Evolutionary conservation across 2,888 invertebrate genomes (phyloP).

Genomic region (Megastigmus dorsalis): DNA sequence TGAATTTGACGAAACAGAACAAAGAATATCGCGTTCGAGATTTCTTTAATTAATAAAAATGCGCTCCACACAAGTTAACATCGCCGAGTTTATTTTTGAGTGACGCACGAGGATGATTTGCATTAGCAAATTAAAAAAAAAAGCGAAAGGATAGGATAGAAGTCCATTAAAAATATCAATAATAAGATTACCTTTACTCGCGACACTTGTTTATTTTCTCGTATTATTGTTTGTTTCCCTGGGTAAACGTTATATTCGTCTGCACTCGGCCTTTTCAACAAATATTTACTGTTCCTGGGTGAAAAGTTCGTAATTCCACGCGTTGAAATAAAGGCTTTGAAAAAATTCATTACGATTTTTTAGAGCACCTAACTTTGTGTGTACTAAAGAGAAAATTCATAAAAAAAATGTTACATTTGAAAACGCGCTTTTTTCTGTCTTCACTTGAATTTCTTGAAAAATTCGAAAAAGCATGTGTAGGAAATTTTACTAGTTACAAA

Average conservation of each 20-base stretch:
- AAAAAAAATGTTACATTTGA: too few species aligned
- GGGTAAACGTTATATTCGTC: neutral
- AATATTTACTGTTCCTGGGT: slow-evolving; percentile 15
- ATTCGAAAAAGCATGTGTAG: too few species aligned
- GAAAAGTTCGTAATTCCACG: neutral
- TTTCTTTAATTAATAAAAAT: too few species aligned
- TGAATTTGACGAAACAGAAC: too few species aligned
- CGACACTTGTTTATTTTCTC: slow-evolving; percentile 4
- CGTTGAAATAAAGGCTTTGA: neutral
- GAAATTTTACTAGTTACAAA: too few species aligned
- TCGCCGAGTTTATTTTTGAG: neutral
- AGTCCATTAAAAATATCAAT: slow-evolving; percentile 17
- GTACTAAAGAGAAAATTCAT: too few species aligned
- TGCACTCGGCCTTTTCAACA: neutral
- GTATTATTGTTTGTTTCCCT: neutral
- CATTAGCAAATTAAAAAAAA: slow-evolving; percentile 9
- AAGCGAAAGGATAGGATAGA: neutral
- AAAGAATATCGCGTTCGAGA: too few species aligned
- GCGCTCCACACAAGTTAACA: too few species aligned
- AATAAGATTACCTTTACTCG: neutral
- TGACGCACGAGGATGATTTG: neutral
- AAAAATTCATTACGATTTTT: neutral
- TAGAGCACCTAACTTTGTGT: too few species aligned
- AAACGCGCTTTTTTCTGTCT: too few species aligned
- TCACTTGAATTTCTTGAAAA: too few species aligned